phyloP scores from a whole-genome alignment of 2,113 vertebrate genomes.

The Myotis brandtii region DNA sequence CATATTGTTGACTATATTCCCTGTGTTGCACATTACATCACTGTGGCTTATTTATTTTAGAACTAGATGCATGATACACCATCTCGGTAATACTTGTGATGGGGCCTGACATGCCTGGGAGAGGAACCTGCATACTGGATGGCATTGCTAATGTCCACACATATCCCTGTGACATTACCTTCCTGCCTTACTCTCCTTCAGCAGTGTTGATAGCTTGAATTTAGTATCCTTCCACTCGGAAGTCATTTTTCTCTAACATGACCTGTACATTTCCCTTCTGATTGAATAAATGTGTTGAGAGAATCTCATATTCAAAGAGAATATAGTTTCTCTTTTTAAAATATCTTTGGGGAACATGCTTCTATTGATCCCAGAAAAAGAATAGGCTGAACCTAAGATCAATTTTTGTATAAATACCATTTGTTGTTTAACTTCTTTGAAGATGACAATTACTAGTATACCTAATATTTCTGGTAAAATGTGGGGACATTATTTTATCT shows the following conservation, averaged over 20 bases:
- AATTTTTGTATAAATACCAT: neutral
- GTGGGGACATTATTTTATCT: neutral
- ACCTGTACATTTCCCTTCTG: neutral
- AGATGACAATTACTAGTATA: neutral
- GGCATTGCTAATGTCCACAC: neutral
- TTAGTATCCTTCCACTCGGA: neutral
- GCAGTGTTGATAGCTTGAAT: neutral
- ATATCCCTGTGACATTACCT: neutral
- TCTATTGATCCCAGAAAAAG: neutral
- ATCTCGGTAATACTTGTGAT: neutral
- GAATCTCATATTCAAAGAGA: constrained; percentile 20
- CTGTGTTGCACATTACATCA: neutral
- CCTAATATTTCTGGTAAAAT: constrained; percentile 16
- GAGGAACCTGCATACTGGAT: accelerated
- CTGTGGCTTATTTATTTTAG: neutral
- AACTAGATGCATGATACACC: neutral
- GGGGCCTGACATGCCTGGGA: too few relatives aligned
- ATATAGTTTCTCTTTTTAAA: constrained; percentile 46
- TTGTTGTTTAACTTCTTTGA: constrained; percentile 32
- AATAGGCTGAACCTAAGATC: neutral
- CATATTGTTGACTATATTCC: neutral
- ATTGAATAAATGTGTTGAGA: constrained; percentile 5
- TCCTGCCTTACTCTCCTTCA: neutral
- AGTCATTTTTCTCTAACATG: neutral
- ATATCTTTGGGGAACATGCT: neutral